These are phyloP conservation scores for Drosophila chauvacae DNA, from an alignment of 1,140 invertebrate species.

Conservation along the genomic window DNA sequence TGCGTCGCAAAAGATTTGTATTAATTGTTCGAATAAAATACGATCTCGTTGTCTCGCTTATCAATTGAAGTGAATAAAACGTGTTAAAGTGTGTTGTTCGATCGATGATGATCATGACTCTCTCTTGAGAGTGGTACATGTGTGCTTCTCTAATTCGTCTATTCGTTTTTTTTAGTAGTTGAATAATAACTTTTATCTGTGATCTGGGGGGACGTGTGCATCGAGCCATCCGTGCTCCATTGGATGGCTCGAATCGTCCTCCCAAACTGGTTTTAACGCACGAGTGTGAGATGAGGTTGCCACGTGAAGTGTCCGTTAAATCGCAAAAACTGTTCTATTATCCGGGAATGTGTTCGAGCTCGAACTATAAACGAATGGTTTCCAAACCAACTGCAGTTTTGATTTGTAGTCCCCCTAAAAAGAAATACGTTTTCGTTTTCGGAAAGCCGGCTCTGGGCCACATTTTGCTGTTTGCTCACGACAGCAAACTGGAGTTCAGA, in stretches of 20 bases:
- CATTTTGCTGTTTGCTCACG: conserved; percentile 84
- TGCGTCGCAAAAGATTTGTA: conserved; percentile 57
- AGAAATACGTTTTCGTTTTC: not conserved
- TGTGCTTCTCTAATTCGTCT: conserved; percentile 29
- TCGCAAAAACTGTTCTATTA: conserved; percentile 54
- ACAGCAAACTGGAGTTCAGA: conserved; percentile 77
- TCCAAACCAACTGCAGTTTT: conserved; percentile 72
- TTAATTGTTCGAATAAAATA: conserved; percentile 74
- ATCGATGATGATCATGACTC: conserved; percentile 32
- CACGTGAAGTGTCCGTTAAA: conserved; percentile 35
- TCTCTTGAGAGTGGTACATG: conserved; percentile 22
- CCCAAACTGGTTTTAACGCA: conserved; percentile 18
- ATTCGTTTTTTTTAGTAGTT: conserved; percentile 24
- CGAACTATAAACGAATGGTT: not conserved
- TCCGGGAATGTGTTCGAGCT: conserved; percentile 10
- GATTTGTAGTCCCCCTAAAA: conserved; percentile 25
- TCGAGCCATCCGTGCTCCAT: conserved; percentile 68
- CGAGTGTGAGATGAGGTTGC: conserved; percentile 10
- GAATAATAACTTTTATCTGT: conserved; percentile 32
- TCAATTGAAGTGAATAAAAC: conserved; percentile 59
- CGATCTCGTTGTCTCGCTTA: conserved; percentile 72
- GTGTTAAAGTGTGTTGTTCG: conserved; percentile 47
- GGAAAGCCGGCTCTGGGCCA: conserved; percentile 59
- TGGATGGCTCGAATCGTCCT: conserved; percentile 47
- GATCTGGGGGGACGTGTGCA: conserved; percentile 13